Conservation (phyloP, 2,797 vertebrate species). For the Carcharodon carcharias region DNA sequence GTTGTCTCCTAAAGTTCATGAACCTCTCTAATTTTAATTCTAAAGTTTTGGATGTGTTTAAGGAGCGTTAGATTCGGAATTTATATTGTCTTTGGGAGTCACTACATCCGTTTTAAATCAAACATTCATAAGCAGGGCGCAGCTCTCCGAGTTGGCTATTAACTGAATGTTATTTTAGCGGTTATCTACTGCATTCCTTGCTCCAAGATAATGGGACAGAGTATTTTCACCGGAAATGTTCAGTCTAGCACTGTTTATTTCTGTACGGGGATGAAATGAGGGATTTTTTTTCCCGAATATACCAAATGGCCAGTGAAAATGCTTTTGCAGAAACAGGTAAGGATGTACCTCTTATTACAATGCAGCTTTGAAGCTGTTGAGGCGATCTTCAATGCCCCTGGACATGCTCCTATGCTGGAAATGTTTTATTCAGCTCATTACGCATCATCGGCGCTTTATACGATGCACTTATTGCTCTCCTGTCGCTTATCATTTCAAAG, state of each 20-base stretch:
- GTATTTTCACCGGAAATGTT: slow-evolving; percentile 30
- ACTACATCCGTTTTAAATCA: not conserved
- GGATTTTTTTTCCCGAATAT: not conserved
- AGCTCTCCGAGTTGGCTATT: slow-evolving; percentile 28
- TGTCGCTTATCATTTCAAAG: too few species aligned
- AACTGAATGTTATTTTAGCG: slow-evolving; percentile 30
- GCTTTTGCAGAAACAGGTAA: not conserved
- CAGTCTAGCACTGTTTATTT: not conserved
- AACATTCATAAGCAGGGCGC: not conserved
- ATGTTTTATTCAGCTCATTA: not conserved
- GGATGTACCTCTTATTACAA: too few species aligned
- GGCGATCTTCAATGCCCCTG: not conserved
- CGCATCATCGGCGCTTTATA: not conserved
- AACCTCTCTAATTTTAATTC: not conserved
- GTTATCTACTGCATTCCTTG: slow-evolving; percentile 26
- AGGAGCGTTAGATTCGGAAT: not conserved
- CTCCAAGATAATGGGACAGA: slow-evolving; percentile 26
- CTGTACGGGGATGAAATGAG: not conserved
- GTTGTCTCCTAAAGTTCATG: not conserved
- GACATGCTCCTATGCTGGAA: not conserved
- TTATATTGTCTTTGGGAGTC: slow-evolving; percentile 10
- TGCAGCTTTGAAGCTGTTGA: not conserved
- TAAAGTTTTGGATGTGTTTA: not conserved
- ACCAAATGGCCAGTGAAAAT: not conserved
- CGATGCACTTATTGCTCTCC: not conserved